phyloP scores from a whole-genome alignment of 2,888 invertebrate genomes.

The Entomobrya proxima region DNA sequence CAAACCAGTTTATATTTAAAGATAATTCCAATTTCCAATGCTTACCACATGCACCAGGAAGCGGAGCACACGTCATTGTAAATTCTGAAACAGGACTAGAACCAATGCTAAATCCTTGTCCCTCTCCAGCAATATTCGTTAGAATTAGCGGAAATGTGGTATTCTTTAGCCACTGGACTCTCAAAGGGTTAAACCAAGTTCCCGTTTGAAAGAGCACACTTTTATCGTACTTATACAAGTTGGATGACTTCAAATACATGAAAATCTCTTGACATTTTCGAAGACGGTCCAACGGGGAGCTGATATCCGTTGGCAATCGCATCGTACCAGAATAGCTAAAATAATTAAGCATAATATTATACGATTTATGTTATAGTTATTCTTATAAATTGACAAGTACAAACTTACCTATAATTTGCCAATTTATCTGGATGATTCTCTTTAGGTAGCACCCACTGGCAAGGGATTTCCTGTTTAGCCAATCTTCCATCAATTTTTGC shows the following conservation, averaged over 20 bases:
- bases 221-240: conserved; percentile 45
- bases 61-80: conserved; percentile 52
- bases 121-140: conserved; percentile 56
- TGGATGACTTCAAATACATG: conserved; percentile 21
- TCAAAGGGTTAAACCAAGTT: conserved; percentile 52
- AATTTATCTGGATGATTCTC: conserved; percentile 42
- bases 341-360: too few species aligned
- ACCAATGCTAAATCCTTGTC: conserved; percentile 50
- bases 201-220: conserved; percentile 31
- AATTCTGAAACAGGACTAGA: conserved; percentile 21
- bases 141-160: conserved; percentile 41
- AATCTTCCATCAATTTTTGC: conserved; percentile 24
- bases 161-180: conserved; percentile 29
- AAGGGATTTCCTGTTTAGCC: background rate
- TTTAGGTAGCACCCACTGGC: conserved; percentile 51
- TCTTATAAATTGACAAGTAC: background rate
- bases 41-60: conserved; percentile 28
- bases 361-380: background rate
- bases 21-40: background rate
- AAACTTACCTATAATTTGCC: conserved; percentile 41
- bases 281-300: conserved; percentile 28
- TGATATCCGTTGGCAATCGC: conserved; percentile 21
- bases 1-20: background rate
- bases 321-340: conserved; percentile 28
- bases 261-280: conserved; percentile 41